A percentile compares a stretch with the other conserved stretches of the same genome.
Conservation (phyloP, 2,797 vertebrate species). For the Malurus leucopterus region DNA sequence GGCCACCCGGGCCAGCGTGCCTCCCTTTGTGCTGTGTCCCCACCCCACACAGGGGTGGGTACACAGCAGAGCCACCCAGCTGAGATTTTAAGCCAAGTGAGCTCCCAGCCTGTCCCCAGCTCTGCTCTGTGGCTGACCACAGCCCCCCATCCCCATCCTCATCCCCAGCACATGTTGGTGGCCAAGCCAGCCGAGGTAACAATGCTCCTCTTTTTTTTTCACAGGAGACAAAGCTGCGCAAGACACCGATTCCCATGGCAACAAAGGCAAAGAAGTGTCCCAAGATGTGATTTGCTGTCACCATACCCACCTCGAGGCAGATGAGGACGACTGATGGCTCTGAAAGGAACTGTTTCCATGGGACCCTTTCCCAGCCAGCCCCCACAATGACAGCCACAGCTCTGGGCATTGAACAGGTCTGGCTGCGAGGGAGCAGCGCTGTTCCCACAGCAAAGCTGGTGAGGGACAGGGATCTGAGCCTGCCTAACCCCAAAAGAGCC, state of each 20-base stretch:
- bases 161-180: neutral
- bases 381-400: neutral
- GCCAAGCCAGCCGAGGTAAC: neutral
- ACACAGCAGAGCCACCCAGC: too few relatives aligned
- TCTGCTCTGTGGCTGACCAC: neutral
- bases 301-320: neutral
- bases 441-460: neutral
- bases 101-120: fast-evolving
- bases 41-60: neutral
- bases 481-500: neutral
- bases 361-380: neutral
- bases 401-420: neutral
- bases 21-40: neutral
- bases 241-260: conserved; percentile 32
- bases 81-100: neutral
- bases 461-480: neutral
- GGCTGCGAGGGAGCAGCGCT: neutral
- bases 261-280: conserved; percentile 46
- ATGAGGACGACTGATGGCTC: conserved; percentile 30
- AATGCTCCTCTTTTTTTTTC: neutral
- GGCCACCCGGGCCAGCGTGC: neutral
- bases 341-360: conserved; percentile 47
- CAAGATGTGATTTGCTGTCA: conserved; percentile 54
- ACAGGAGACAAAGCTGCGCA: conserved; percentile 6
- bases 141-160: neutral